Evolutionary conservation across 2,113 vertebrate genomes (phyloP), one percentile per base, ranked within the genome.

Genomic region (Atractosteus spatula): DNA sequence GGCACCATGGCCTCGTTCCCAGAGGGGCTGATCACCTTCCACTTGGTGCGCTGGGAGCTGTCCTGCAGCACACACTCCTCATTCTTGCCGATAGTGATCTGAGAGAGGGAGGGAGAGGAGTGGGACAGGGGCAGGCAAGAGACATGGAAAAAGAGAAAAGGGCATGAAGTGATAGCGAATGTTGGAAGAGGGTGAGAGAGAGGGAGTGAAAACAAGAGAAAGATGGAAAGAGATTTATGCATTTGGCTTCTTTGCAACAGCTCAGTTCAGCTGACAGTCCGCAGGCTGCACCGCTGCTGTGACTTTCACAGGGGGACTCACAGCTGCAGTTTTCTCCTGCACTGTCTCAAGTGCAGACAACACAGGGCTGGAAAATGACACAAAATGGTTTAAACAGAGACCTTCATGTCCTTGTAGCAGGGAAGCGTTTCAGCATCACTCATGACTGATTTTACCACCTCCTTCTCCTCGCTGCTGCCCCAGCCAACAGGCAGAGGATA

Each of bases 1-100:
- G 97, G 97, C 43, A 99, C 97, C 95, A 97, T 99, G 68, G 97
- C 97, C 82, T 99, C 96, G 0, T 99, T 99, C 44, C 97, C 97
- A 0, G 93, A 95, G 12, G 97, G 94, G 76, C 95, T 99, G 89
- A 99, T 99, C 84, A 99, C 96, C 81, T 97, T 98, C 97, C 97
- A 99, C 75, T 98, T 98, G 78, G 95, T 99, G 77, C 97, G 87
- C 85, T 99, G 97, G 8, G 96, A 94, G 80, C 98, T 97, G 86
- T 99, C 97, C 89, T 97, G 95, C 78, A 99, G 85, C 45, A 98
- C 97, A 17, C 97, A 99, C 86, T 99, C 97, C 1, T 99, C 97
- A 0, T 95, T 96, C 82, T 91, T 93, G 75, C 84, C 89, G 82
- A 99, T 92, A 2, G 96, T 98, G 87, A 98, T 99, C 97, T 99